Conservation (phyloP, 2,113 vertebrate species). For the Microcebus griseorufus region DNA sequence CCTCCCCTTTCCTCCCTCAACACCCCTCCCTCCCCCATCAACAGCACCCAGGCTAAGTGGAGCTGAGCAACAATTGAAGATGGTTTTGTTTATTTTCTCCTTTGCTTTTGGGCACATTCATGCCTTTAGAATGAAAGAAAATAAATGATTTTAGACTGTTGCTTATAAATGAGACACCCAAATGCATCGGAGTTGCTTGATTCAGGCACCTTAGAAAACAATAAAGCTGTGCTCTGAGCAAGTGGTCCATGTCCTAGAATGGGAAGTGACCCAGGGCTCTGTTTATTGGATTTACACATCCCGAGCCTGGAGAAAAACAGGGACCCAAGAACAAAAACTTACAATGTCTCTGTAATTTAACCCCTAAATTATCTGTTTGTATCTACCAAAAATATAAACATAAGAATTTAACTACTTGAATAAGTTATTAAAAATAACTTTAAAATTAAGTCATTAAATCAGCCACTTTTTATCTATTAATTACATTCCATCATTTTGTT, state of each 20-base stretch:
- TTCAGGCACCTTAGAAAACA: background rate
- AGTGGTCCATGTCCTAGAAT: background rate
- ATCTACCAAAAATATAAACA: background rate
- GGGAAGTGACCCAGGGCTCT: background rate
- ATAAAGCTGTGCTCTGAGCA: background rate
- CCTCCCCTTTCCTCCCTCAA: fast-evolving
- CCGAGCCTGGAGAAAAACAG: background rate
- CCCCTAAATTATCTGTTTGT: background rate
- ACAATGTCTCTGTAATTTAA: background rate
- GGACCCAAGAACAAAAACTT: background rate
- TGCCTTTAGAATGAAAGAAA: background rate
- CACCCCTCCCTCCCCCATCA: too few relatives aligned
- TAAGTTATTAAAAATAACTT: background rate
- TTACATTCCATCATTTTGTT: background rate
- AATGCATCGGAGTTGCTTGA: background rate
- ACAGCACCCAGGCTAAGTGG: background rate
- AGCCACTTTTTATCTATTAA: background rate
- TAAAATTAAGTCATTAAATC: background rate
- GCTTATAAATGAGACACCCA: background rate
- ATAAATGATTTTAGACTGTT: background rate
- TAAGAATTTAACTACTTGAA: background rate
- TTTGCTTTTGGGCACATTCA: background rate
- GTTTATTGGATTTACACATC: background rate
- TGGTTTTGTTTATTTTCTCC: background rate
- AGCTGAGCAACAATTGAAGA: background rate